These are phyloP conservation scores for Neotoma lepida DNA, from an alignment of 2,113 vertebrate species.

Conservation along the genomic window DNA sequence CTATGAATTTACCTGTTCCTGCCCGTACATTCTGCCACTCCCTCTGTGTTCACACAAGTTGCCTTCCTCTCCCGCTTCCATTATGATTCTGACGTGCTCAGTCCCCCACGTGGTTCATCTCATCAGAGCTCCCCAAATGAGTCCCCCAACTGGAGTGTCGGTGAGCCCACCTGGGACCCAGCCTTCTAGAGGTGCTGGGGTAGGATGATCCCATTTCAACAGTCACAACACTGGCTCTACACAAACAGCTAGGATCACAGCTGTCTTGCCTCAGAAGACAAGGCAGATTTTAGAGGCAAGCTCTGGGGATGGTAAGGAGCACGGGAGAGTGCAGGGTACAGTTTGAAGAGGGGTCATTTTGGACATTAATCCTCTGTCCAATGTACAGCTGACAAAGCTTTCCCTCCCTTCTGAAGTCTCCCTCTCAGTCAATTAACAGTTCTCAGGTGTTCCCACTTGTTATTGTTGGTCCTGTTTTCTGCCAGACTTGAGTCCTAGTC, in stretches of 20 bases:
- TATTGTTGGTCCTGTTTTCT: too few relatives aligned
- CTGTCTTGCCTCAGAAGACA: constrained; percentile 37
- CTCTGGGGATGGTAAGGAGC: background rate
- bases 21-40: background rate
- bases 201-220: accelerated
- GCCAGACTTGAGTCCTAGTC: background rate
- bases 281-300: background rate
- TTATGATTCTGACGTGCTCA: background rate
- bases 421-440: background rate
- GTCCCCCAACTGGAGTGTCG: accelerated
- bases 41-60: background rate
- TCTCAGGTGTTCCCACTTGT: background rate
- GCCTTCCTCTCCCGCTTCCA: background rate
- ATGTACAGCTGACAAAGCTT: too few relatives aligned
- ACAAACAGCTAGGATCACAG: background rate
- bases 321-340: accelerated
- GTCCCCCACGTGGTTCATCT: background rate
- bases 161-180: too few relatives aligned
- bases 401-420: background rate
- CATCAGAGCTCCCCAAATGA: background rate
- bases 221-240: background rate
- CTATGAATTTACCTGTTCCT: background rate
- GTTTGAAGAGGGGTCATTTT: background rate
- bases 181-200: background rate
- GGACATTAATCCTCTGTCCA: background rate